Percentiles rank a stretch among this genome's conserved stretches.
Evolutionary conservation across 2,888 invertebrate genomes (phyloP).

Genomic region (Corbicula japonica): DNA sequence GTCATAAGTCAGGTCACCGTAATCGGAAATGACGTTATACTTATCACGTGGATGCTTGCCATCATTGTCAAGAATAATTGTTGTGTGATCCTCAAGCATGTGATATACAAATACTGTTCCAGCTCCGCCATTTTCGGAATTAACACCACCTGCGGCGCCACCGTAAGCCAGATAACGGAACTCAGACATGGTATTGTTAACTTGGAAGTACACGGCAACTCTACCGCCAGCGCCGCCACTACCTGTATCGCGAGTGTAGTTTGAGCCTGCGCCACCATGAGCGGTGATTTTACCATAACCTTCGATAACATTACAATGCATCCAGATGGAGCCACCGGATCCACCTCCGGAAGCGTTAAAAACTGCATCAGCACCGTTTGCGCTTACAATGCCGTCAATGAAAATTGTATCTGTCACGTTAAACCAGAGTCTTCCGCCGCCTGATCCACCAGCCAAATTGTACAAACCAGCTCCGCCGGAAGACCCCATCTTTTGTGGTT

Average conservation of each 20-base stretch:
- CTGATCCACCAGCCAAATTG: slow-evolving; percentile 67
- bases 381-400: slow-evolving; percentile 78
- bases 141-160: slow-evolving; percentile 62
- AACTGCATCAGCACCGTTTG: slow-evolving; percentile 68
- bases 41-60: slow-evolving; percentile 64
- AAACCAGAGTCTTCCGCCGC: slow-evolving; percentile 80
- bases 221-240: slow-evolving; percentile 81
- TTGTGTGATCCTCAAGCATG: slow-evolving; percentile 72
- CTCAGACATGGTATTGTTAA: slow-evolving; percentile 75
- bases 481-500: slow-evolving; percentile 77
- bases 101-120: slow-evolving; percentile 77
- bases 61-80: slow-evolving; percentile 74
- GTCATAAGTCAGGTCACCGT: slow-evolving; percentile 67
- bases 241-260: slow-evolving; percentile 60
- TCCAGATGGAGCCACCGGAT: slow-evolving; percentile 80
- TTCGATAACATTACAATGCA: slow-evolving; percentile 73
- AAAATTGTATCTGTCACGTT: slow-evolving; percentile 77
- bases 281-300: slow-evolving; percentile 78
- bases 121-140: slow-evolving; percentile 74
- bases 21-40: slow-evolving; percentile 68
- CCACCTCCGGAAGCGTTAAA: slow-evolving; percentile 73
- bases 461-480: slow-evolving; percentile 69
- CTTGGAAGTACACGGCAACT: slow-evolving; percentile 75
- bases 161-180: slow-evolving; percentile 75
- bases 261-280: slow-evolving; percentile 74